These are phyloP conservation scores for Pseudopleuronectes americanus DNA, from an alignment of 2,797 vertebrate genomes.

Conservation along the genomic window DNA sequence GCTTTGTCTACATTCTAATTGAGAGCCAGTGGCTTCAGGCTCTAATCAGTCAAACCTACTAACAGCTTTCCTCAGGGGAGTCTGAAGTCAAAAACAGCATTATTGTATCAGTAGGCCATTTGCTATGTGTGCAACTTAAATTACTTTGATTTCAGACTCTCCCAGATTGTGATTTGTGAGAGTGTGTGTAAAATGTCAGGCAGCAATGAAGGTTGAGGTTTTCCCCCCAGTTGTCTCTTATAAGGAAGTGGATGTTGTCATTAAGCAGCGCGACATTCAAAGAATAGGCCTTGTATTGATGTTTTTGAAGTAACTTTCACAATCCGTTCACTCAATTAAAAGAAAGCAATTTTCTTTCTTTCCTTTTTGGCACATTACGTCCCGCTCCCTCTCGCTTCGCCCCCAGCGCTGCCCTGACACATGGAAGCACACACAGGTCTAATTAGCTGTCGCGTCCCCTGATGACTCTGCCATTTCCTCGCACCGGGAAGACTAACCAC, in stretches of 20 bases:
- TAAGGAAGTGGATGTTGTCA: constrained; percentile 37
- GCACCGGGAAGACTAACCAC: constrained; percentile 64
- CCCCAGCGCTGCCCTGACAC: constrained; percentile 34
- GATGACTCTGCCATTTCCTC: constrained; percentile 67
- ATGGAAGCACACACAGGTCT: constrained; percentile 50
- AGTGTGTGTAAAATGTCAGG: constrained; percentile 47
- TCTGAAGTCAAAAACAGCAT: constrained; percentile 53
- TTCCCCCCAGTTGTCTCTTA: constrained; percentile 17
- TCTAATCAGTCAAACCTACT: constrained; percentile 61
- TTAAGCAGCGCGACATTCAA: constrained; percentile 9
- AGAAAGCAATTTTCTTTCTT: constrained; percentile 11
- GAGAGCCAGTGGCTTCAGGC: constrained; percentile 54
- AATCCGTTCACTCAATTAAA: constrained; percentile 16
- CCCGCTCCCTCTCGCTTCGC: constrained; percentile 12
- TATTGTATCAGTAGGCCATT: constrained; percentile 48
- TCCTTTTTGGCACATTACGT: neutral
- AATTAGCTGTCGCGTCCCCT: constrained; percentile 68
- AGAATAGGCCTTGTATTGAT: constrained; percentile 23
- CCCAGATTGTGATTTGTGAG: constrained; percentile 38
- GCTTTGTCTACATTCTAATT: constrained; percentile 64
- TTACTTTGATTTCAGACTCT: constrained; percentile 54
- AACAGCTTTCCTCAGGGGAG: constrained; percentile 46
- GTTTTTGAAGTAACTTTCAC: constrained; percentile 29
- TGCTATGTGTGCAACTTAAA: constrained; percentile 45
- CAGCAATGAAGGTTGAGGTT: constrained; percentile 41